Percentiles rank a stretch among this genome's conserved stretches.
These are phyloP conservation scores for fruit fly (Drosophila melanogaster) DNA, from an alignment of 1,140 invertebrate species.

Conservation along the genomic window DNA sequence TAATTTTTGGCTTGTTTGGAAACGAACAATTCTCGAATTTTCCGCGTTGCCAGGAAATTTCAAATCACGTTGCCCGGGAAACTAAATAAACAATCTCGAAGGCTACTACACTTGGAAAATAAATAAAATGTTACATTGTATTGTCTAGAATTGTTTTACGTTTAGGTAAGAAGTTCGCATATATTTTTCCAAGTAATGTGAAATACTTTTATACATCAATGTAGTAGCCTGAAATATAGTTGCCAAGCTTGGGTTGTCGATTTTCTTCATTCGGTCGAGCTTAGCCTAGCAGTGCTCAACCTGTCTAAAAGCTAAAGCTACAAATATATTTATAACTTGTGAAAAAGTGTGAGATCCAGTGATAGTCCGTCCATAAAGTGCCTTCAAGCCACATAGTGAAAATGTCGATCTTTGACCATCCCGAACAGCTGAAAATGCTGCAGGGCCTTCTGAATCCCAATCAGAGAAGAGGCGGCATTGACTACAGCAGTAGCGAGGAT, in stretches of 20 bases:
- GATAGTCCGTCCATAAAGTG: conserved; percentile 3
- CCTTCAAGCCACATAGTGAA: background rate
- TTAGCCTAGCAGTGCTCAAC: conserved; percentile 22
- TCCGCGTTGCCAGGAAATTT: conserved; percentile 12
- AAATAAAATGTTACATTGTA: background rate
- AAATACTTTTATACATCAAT: conserved; percentile 9
- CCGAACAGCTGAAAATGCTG: conserved; percentile 64
- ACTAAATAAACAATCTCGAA: conserved; percentile 33
- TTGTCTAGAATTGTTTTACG: background rate
- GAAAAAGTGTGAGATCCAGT: background rate
- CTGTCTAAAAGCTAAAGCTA: background rate
- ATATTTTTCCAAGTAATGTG: background rate
- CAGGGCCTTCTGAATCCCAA: conserved; percentile 60
- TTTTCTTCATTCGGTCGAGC: conserved; percentile 19
- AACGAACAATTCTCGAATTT: conserved; percentile 24
- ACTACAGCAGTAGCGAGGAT: conserved; percentile 69
- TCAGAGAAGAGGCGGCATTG: conserved; percentile 29
- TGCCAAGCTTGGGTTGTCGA: conserved; percentile 9
- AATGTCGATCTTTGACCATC: conserved; percentile 79
- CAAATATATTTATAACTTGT: background rate
- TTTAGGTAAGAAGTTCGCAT: background rate
- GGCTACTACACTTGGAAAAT: conserved; percentile 3
- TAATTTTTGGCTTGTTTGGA: background rate
- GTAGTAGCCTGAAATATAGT: conserved; percentile 36
- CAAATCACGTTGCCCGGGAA: conserved; percentile 14